phyloP scores from a whole-genome alignment of 2,113 vertebrate genomes.

The Canis aureus region DNA sequence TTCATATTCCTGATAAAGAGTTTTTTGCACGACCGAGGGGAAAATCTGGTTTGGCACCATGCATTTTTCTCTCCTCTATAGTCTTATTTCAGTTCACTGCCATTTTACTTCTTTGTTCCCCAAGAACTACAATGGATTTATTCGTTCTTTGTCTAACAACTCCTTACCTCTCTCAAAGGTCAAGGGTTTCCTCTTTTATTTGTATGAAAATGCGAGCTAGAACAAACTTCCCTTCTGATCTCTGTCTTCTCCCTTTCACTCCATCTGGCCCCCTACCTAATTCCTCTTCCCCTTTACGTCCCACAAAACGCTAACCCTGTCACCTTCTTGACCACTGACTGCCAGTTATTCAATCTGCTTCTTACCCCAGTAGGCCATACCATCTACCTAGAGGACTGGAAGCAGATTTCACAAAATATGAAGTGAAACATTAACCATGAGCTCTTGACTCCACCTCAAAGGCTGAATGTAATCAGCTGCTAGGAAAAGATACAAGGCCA shows the following conservation, averaged over 20 bases:
- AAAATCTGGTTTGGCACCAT: neutral
- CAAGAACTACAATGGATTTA: neutral
- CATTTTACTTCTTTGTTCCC: constrained; percentile 2
- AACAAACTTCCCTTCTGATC: neutral
- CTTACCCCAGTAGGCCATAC: neutral
- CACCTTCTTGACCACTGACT: neutral
- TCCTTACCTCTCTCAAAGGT: constrained; percentile 14
- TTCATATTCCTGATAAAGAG: neutral
- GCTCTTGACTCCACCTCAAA: neutral
- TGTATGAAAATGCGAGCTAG: neutral
- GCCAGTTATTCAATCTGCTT: neutral
- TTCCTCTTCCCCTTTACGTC: neutral
- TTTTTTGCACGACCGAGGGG: neutral
- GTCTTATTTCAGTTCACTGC: neutral
- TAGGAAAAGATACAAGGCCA: neutral
- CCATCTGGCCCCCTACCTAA: neutral
- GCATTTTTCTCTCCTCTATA: neutral
- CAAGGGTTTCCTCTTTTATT: neutral
- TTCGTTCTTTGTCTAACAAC: neutral
- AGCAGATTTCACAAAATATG: constrained; percentile 35
- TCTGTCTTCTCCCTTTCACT: neutral
- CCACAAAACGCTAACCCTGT: neutral
- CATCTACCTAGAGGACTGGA: neutral
- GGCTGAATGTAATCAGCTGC: neutral
- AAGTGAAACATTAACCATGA: constrained; percentile 20